Percentiles rank a stretch among this genome's conserved stretches.
phyloP scores from a whole-genome alignment of 2,888 invertebrate genomes.

The Polyploca ridens region DNA sequence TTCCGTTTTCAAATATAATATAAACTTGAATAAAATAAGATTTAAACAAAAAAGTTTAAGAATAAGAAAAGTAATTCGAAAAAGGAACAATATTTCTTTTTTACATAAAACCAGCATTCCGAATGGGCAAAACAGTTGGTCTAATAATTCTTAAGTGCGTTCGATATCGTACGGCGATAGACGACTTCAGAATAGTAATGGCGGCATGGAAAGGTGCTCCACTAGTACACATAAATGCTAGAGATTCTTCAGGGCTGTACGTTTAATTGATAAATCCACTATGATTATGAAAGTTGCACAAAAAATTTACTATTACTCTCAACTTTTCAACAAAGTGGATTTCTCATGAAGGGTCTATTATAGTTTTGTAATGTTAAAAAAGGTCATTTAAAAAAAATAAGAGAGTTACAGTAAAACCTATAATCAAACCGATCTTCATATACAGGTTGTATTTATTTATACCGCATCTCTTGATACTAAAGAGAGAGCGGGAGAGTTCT shows the following conservation, averaged over 20 bases:
- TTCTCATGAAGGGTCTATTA: too few species aligned
- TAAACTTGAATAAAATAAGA: too few species aligned
- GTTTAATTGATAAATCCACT: background rate
- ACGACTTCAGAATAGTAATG: slow-evolving; percentile 2
- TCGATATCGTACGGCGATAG: background rate
- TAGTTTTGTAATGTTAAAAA: too few species aligned
- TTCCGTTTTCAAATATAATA: background rate
- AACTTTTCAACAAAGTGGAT: too few species aligned
- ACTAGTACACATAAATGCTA: background rate
- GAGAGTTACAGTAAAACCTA: too few species aligned
- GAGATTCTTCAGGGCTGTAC: background rate
- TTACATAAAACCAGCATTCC: background rate
- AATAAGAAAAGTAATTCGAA: background rate
- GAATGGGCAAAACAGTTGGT: background rate
- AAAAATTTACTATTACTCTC: too few species aligned
- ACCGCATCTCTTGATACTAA: background rate
- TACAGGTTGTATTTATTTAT: background rate
- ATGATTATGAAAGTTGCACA: background rate
- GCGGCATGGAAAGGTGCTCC: background rate
- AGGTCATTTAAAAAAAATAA: too few species aligned
- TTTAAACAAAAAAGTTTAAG: too few species aligned
- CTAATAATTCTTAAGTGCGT: background rate
- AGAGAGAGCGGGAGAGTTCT: slow-evolving; percentile 25
- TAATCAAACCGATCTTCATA: background rate
- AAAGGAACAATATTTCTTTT: background rate